Base-by-base conservation (phyloP, 2,888 invertebrate genomes). In the Ditylenchus weischeri region DNA sequence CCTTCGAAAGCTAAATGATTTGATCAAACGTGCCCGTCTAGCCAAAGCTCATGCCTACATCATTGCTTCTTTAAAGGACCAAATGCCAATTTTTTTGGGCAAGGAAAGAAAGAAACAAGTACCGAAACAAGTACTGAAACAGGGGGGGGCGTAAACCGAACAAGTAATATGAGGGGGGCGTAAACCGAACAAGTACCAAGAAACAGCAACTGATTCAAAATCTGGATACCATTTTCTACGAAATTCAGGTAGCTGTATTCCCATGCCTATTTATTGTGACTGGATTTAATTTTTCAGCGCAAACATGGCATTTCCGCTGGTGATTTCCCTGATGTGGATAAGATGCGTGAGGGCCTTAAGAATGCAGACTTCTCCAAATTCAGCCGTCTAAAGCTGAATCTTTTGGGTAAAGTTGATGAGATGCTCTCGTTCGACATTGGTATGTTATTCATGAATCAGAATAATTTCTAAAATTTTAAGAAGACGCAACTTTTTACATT, bases 31-130 rank as follows among this genome's bases (percentile, higher is more conserved):
- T 75, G 95, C 96, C 23, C 88, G 96, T 65, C 87, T 96, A 47
- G 96, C 96, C 62, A 96, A 96, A 87, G 89, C 89, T 82, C 96
- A 98, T 85, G 96, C 98, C 0, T 95, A 92, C 83, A 94, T 98
- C 78, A 95, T 98, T 71, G 90, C 92, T 75, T 91, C 93, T 79
- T 86, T 98, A 75, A 86, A 80, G 57, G 81, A 81, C 69, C 93
- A 94, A 47, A 96, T 98, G 94, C 98, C 98, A 0, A 89, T 91
- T 7, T 87, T 98, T 86, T 94, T 96, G 84, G 94, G 94, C 57
- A 96, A 95, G 85, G 95, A 95, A 72, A 89, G 89, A 66, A 96
- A 94, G 85, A 96, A 98, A 38, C 38, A 38, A 38, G n/a, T n/a
- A n/a, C n/a, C n/a, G n/a, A n/a, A n/a, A n/a, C n/a, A n/a, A n/a